Conservation (phyloP, 2,797 vertebrate species). For the Microtus californicus region DNA sequence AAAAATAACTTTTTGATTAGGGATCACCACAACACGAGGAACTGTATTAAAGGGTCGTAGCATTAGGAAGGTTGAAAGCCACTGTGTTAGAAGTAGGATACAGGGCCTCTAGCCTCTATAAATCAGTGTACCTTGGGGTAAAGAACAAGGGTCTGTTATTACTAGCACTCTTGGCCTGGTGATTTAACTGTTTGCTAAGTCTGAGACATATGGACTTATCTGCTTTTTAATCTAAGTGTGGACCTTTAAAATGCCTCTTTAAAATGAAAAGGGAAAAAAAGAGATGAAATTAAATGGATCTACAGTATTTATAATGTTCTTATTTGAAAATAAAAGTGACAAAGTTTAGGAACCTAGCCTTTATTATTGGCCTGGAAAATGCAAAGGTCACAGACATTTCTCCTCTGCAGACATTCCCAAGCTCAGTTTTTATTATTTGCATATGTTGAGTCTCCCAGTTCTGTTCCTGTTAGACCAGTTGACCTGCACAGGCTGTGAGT, state of each 20-base stretch:
- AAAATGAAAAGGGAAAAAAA: neutral
- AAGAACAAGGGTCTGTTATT: neutral
- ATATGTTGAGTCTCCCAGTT: neutral
- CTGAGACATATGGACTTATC: constrained; percentile 17
- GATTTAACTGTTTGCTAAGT: neutral
- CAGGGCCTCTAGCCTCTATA: neutral
- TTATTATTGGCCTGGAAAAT: constrained; percentile 40
- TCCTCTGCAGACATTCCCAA: neutral
- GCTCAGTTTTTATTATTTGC: neutral
- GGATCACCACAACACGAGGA: neutral
- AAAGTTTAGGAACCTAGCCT: neutral
- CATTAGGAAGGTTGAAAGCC: neutral
- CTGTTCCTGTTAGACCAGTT: neutral
- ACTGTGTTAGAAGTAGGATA: neutral
- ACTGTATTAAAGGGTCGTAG: neutral
- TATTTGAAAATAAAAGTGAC: neutral
- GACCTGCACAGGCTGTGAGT: neutral
- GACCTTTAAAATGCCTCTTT: neutral
- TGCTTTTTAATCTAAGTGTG: neutral
- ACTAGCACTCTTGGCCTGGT: neutral
- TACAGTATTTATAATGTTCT: neutral
- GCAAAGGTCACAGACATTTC: neutral
- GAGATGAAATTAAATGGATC: constrained; percentile 11
- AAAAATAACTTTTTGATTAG: neutral
- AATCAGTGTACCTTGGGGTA: neutral